Base-by-base conservation (phyloP, 2,888 invertebrate genomes). In the Tuberolachnus salignus region DNA sequence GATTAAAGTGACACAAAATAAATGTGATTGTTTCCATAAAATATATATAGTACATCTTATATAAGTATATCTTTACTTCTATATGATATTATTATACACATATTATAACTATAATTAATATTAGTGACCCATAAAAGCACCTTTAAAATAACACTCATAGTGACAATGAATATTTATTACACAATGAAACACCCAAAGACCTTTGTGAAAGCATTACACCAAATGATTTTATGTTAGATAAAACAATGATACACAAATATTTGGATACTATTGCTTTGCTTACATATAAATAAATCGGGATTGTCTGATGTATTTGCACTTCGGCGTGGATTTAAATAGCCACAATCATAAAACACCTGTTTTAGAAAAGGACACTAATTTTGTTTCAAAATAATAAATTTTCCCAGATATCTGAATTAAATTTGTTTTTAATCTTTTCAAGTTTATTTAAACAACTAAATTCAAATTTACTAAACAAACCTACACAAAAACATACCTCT, bases 401-500 rank as follows among this genome's bases (percentile, higher is more conserved):
- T 61, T 63, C 73, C 73, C 73, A 63, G 51, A n/a, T 51, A 80
- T 64, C 16, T 80, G 49, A 42, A 26, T 80, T 55, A 13, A 44
- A 46, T 49, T 46, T 67, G 14, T 57, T 71, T 51, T 74, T 67
- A 81, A 72, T 34, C 16, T 69, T 49, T 44, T 69, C 49, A 14
- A 34, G n/a, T 67, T 26, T 14, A 67, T 23, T 34, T 59, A n/a
- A 51, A 34, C 49, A 42, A 34, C 16, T 26, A n/a, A 6, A 67
- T n/a, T 64, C 11, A 21, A 34, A 26, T 49, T n/a, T 13, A 59
- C 11, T 55, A 16, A 72, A 73, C 16, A 42, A 57, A 71, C n/a
- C n/a, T n/a, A n/a, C n/a, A n/a, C n/a, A n/a, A n/a, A 10, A 34
- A 63, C 82, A 86, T 87, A 92, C 92, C 89, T 94, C 94, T 82